Percentiles rank a stretch among this genome's conserved stretches.
phyloP scores from a whole-genome alignment of 2,113 vertebrate species.

The Carassius auratus region DNA sequence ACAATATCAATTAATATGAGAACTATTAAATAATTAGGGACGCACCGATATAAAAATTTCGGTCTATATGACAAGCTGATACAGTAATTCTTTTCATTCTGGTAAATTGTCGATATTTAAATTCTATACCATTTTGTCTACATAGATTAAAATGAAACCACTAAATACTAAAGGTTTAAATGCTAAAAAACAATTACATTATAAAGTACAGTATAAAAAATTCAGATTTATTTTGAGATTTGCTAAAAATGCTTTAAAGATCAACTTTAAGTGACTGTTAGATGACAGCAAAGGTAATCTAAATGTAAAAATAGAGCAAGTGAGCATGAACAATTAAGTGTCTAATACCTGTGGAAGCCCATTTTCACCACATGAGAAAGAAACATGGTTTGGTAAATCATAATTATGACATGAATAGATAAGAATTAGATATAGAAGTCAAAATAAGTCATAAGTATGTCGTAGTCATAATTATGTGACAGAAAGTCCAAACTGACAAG shows the following conservation, averaged over 20 bases:
- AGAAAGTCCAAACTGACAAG: background rate
- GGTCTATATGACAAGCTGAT: background rate
- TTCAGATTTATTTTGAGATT: background rate
- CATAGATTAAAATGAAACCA: background rate
- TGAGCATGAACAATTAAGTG: background rate
- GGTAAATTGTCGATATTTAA: background rate
- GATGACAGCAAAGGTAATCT: background rate
- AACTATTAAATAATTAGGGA: background rate
- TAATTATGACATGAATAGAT: background rate
- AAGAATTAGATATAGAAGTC: background rate
- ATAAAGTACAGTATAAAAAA: background rate
- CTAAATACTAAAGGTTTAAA: background rate
- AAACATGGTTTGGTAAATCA: background rate
- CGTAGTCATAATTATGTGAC: background rate
- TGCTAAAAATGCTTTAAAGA: background rate
- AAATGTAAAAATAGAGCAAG: background rate
- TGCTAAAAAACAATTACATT: background rate
- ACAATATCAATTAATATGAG: background rate
- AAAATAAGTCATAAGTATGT: background rate
- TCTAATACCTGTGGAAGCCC: background rate
- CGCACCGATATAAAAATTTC: background rate
- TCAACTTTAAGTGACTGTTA: background rate
- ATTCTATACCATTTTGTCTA: background rate
- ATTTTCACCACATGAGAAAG: background rate
- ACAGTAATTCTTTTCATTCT: background rate